Conservation (phyloP, 2,113 vertebrate species). For the Apteryx mantelli region DNA sequence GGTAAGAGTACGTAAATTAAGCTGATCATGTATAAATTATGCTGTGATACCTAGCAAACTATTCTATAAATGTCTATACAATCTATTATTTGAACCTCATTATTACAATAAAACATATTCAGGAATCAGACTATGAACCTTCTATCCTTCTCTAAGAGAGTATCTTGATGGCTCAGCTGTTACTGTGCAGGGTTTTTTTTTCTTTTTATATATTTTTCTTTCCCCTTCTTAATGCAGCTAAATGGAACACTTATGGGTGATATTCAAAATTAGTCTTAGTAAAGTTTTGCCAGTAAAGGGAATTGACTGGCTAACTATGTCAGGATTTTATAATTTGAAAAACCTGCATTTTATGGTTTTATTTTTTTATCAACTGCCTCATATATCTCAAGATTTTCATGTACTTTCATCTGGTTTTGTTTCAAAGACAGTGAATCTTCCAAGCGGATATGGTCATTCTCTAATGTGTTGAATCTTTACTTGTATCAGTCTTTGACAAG, state of each 20-base stretch:
- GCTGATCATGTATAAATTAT: background rate
- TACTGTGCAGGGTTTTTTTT: background rate
- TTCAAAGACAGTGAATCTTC: slow-evolving; percentile 18
- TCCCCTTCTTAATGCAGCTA: background rate
- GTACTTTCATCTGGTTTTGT: slow-evolving; percentile 5
- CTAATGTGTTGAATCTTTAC: background rate
- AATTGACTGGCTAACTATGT: slow-evolving; percentile 6
- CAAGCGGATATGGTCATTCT: background rate
- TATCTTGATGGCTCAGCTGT: background rate
- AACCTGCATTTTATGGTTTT: slow-evolving; percentile 15
- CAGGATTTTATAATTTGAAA: slow-evolving; percentile 45
- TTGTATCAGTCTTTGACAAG: background rate
- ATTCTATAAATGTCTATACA: background rate
- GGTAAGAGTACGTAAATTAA: background rate
- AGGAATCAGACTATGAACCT: background rate
- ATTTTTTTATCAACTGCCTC: slow-evolving; percentile 11
- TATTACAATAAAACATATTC: background rate
- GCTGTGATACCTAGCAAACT: background rate
- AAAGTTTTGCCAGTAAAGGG: slow-evolving; percentile 17
- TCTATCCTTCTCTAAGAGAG: background rate
- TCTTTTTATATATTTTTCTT: background rate
- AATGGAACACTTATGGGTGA: slow-evolving; percentile 14
- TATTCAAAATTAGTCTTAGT: slow-evolving; percentile 18
- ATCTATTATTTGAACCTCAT: background rate
- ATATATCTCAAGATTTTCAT: background rate